phyloP scores from a whole-genome alignment of 2,797 vertebrate genomes.

The Centroberyx gerrardi region DNA sequence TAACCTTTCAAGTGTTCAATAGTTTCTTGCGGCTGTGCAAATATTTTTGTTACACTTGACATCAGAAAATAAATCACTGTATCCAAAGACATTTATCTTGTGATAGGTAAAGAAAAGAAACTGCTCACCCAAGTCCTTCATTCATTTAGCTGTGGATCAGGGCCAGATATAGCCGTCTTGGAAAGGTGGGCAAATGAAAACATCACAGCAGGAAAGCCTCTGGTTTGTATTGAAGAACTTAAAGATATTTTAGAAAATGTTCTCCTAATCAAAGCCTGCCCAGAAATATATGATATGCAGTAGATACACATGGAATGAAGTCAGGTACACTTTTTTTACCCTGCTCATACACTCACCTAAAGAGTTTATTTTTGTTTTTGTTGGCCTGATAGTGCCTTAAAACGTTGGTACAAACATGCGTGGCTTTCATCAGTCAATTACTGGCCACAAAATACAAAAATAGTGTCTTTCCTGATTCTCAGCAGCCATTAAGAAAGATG shows the following conservation, averaged over 20 bases:
- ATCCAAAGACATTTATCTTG: constrained; percentile 26
- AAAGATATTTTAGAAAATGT: not conserved
- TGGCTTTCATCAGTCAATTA: not conserved
- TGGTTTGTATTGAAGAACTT: not conserved
- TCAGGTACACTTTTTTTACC: not conserved
- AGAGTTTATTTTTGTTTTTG: constrained; percentile 19
- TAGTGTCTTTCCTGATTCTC: not conserved
- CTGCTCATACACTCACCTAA: constrained; percentile 7
- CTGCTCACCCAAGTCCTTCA: constrained; percentile 1
- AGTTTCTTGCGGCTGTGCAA: constrained; percentile 33
- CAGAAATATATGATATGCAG: not conserved
- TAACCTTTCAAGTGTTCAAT: constrained; percentile 7
- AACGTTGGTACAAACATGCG: not conserved
- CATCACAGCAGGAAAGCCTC: not conserved
- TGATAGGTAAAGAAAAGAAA: constrained; percentile 1
- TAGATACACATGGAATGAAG: not conserved
- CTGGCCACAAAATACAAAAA: not conserved
- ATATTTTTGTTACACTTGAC: constrained; percentile 11
- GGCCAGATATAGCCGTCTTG: no score
- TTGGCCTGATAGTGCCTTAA: not conserved
- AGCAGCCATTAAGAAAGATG: not conserved
- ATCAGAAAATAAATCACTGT: constrained; percentile 30
- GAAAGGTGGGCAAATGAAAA: no score
- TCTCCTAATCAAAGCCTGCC: not conserved
- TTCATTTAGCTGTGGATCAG: constrained; percentile 4